Conservation (phyloP, 2,888 invertebrate species). For the Eupsilia transversa region DNA sequence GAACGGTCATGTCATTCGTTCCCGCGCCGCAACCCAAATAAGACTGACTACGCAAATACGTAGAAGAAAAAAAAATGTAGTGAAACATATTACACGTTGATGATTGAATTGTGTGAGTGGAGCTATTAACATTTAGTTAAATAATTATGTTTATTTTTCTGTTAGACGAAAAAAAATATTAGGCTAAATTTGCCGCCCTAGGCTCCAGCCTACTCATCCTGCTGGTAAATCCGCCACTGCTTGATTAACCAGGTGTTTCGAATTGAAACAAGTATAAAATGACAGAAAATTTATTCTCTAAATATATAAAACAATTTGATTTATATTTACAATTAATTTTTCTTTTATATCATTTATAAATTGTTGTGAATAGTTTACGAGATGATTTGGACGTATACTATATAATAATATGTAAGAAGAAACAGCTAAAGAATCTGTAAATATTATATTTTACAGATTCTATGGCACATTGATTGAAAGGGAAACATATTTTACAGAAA, state of each 20-base stretch:
- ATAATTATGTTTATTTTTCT: no score
- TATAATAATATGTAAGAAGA: conserved; percentile 44
- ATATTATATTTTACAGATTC: conserved; percentile 61
- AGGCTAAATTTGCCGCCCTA: no score
- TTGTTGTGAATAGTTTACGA: conserved; percentile 48
- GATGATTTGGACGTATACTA: conserved; percentile 50
- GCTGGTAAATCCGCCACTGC: no score
- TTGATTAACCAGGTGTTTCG: not conserved
- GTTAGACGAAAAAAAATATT: no score
- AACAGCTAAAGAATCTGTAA: conserved; percentile 57
- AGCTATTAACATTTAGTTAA: no score
- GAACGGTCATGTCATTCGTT: no score
- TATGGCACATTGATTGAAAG: conserved; percentile 81
- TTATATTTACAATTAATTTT: conserved; percentile 76
- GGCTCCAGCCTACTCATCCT: no score
- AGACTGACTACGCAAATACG: no score
- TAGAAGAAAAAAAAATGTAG: no score
- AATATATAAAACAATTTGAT: conserved; percentile 87
- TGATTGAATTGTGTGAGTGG: no score
- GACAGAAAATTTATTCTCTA: conserved; percentile 86
- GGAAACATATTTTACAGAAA: conserved; percentile 51
- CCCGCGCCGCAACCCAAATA: no score
- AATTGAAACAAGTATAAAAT: conserved; percentile 69
- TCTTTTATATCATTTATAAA: conserved; percentile 43
- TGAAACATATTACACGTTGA: no score